These are phyloP conservation scores for Bombylius major DNA, from an alignment of 2,888 invertebrate species.

Conservation along the genomic window DNA sequence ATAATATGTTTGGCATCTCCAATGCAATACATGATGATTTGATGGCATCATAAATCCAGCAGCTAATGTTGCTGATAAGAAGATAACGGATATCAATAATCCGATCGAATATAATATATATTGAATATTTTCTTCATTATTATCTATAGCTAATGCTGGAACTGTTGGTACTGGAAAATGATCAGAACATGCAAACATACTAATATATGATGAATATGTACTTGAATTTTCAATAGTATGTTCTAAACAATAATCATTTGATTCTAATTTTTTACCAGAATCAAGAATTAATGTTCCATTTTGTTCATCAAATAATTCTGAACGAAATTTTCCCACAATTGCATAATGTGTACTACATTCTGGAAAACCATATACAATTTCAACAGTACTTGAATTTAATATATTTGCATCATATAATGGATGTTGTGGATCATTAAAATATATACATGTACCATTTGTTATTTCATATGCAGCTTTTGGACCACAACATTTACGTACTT, in stretches of 20 bases:
- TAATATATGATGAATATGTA: constrained; percentile 27
- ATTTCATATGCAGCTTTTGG: constrained; percentile 48
- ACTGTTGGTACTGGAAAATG: constrained; percentile 34
- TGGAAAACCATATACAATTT: constrained; percentile 43
- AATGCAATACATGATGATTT: constrained; percentile 75
- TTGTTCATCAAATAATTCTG: constrained; percentile 40
- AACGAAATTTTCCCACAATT: constrained; percentile 44
- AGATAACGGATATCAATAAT: constrained; percentile 66
- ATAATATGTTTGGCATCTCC: constrained; percentile 80
- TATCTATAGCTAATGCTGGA: constrained; percentile 16
- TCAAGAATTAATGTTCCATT: constrained; percentile 41
- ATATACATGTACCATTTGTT: constrained; percentile 39
- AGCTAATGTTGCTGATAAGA: constrained; percentile 67
- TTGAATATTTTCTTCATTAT: constrained; percentile 38
- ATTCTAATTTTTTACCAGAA: constrained; percentile 29
- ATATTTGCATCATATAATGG: constrained; percentile 9
- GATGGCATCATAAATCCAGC: constrained; percentile 69
- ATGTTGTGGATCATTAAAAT: constrained; percentile 24
- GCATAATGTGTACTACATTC: constrained; percentile 42
- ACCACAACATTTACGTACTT: constrained; percentile 58
- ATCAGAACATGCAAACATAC: constrained; percentile 51
- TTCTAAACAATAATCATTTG: constrained; percentile 20
- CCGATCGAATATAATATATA: constrained; percentile 65
- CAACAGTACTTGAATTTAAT: constrained; percentile 27
- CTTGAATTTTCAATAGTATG: constrained; percentile 10